These are phyloP conservation scores for Drosophila nr. medialis DNA, from an alignment of 2,888 invertebrate genomes.

Conservation along the genomic window DNA sequence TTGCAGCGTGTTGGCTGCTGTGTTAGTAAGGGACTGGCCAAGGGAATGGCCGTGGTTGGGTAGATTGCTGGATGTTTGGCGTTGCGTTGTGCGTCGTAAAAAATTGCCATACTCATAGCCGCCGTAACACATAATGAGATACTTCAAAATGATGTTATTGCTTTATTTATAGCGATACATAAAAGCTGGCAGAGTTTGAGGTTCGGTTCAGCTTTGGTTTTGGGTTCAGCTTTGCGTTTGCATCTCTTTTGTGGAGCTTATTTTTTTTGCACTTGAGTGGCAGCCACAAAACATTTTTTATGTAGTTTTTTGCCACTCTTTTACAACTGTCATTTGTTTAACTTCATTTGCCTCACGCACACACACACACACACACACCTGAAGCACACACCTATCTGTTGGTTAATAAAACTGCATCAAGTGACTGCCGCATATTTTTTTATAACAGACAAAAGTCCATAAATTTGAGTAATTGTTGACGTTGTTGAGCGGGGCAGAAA, in stretches of 20 bases:
- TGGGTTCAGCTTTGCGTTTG: conserved; percentile 9
- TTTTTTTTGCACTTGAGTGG: conserved; percentile 23
- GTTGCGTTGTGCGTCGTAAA: conserved; percentile 59
- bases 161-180: conserved; percentile 74
- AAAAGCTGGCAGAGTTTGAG: conserved; percentile 51
- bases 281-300: conserved; percentile 55
- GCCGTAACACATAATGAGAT: conserved; percentile 79
- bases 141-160: conserved; percentile 81
- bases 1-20: conserved; percentile 13
- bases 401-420: conserved; percentile 39
- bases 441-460: conserved; percentile 35
- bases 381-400: conserved; percentile 1
- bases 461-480: conserved; percentile 42
- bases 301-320: conserved; percentile 58
- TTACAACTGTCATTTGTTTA: conserved; percentile 49
- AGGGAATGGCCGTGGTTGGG: neutral
- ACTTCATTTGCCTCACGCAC: conserved; percentile 20
- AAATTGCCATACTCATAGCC: conserved; percentile 67
- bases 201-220: conserved; percentile 42
- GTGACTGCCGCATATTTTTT: conserved; percentile 35
- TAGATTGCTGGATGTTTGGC: conserved; percentile 7
- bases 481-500: conserved; percentile 16
- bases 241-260: conserved; percentile 4
- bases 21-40: neutral
- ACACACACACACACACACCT: neutral